Evolutionary conservation across 1,140 invertebrate species (phyloP).

Genomic region (Drosophila serrata): DNA sequence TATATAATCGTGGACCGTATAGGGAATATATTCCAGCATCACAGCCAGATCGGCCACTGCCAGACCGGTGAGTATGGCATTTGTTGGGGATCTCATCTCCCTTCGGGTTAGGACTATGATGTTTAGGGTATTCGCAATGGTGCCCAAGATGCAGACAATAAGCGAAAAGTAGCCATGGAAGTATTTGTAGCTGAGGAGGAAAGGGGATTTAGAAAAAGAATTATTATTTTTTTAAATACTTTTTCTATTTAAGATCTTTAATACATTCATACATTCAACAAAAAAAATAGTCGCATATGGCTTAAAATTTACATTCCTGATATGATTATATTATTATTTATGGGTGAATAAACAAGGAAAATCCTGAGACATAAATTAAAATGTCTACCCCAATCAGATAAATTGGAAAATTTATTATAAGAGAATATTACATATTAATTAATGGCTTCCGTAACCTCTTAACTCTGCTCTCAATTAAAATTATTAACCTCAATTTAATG

Average conservation of each 20-base stretch:
- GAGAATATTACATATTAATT: too few relatives aligned
- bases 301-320: too few relatives aligned
- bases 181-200: slow-evolving; percentile 66
- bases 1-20: slow-evolving; percentile 92
- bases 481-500: background rate
- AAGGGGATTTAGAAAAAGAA: background rate
- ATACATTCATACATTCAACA: too few relatives aligned
- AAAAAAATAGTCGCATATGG: too few relatives aligned
- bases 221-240: too few relatives aligned
- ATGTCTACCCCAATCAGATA: too few relatives aligned
- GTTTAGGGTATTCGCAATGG: slow-evolving; percentile 96
- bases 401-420: background rate
- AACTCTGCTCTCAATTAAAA: background rate
- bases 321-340: too few relatives aligned
- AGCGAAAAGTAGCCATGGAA: slow-evolving; percentile 83
- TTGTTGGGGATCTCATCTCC: slow-evolving; percentile 95
- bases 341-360: too few relatives aligned
- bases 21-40: slow-evolving; percentile 97
- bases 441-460: background rate
- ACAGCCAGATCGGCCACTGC: slow-evolving; percentile 96
- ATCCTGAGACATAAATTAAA: too few relatives aligned
- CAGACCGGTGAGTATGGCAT: slow-evolving; percentile 94
- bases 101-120: slow-evolving; percentile 96
- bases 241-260: too few relatives aligned
- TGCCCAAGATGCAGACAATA: slow-evolving; percentile 95